phyloP scores from a whole-genome alignment of 2,797 vertebrate species.

The Philypnodon macrostomus region DNA sequence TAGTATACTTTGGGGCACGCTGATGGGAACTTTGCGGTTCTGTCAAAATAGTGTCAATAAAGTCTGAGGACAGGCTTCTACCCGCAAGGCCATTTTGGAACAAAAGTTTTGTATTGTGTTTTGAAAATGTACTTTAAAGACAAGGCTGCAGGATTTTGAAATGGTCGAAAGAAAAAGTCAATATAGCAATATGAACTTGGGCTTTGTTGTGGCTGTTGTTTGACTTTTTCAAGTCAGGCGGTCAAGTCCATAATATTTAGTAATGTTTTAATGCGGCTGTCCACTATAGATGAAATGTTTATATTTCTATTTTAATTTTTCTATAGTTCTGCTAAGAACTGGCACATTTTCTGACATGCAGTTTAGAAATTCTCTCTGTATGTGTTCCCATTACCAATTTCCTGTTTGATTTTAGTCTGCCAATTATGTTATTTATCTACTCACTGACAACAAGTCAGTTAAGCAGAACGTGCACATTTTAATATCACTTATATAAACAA shows the following conservation, averaged over 20 bases:
- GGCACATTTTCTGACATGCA: too few species aligned
- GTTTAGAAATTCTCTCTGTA: too few species aligned
- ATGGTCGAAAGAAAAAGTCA: neutral
- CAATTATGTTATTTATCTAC: too few species aligned
- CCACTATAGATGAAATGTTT: too few species aligned
- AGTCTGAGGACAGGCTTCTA: conserved; percentile 42
- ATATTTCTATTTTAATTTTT: too few species aligned
- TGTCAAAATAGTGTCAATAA: conserved; percentile 44
- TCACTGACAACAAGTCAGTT: too few species aligned
- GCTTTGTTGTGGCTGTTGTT: conserved; percentile 5
- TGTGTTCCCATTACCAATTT: too few species aligned
- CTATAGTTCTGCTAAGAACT: too few species aligned
- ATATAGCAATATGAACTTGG: neutral
- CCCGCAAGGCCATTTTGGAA: conserved; percentile 29
- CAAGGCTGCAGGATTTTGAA: neutral
- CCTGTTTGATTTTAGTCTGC: too few species aligned
- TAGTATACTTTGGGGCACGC: conserved; percentile 44
- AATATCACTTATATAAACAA: too few species aligned
- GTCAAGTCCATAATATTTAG: conserved; percentile 2
- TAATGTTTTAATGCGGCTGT: too few species aligned
- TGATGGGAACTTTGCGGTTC: conserved; percentile 38
- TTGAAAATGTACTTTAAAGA: conserved; percentile 5
- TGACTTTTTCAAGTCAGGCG: conserved; percentile 6
- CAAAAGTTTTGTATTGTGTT: neutral
- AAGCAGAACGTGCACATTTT: too few species aligned